Evolutionary conservation across 2,797 vertebrate genomes (phyloP).

Genomic region (Discoglossus pictus): DNA sequence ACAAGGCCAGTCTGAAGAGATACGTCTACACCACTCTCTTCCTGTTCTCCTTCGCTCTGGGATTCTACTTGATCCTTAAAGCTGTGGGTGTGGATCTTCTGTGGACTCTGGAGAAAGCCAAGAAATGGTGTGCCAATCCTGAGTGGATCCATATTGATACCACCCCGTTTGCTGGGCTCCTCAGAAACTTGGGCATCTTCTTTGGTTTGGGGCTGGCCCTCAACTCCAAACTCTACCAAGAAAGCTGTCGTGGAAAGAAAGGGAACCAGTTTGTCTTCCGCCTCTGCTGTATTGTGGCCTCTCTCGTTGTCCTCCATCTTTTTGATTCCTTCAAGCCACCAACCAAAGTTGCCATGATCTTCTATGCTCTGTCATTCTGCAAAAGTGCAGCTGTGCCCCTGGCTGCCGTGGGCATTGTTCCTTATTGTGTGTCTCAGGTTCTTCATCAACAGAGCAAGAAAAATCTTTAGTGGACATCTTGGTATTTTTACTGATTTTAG

Average conservation of each 20-base stretch:
- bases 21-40: constrained; percentile 71
- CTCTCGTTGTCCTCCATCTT: constrained; percentile 73
- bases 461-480: constrained; percentile 34
- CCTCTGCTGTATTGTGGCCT: constrained; percentile 63
- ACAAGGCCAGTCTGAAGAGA: constrained; percentile 70
- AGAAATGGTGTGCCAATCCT: constrained; percentile 68
- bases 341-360: constrained; percentile 70
- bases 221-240: constrained; percentile 69
- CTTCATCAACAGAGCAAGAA: constrained; percentile 70
- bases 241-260: constrained; percentile 70
- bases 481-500: no score
- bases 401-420: constrained; percentile 77
- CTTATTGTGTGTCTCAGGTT: constrained; percentile 74
- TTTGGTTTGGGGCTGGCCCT: constrained; percentile 79
- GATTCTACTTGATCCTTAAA: constrained; percentile 74
- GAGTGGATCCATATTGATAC: constrained; percentile 74
- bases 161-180: constrained; percentile 75
- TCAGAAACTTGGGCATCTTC: constrained; percentile 76
- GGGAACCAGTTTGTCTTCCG: constrained; percentile 58
- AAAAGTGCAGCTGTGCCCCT: constrained; percentile 78
- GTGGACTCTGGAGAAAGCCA: constrained; percentile 77
- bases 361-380: constrained; percentile 79
- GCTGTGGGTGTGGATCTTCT: constrained; percentile 71
- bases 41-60: constrained; percentile 70
- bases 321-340: constrained; percentile 79